These are phyloP conservation scores for Pseudochirops cupreus DNA, from an alignment of 2,797 vertebrate genomes.

Conservation along the genomic window DNA sequence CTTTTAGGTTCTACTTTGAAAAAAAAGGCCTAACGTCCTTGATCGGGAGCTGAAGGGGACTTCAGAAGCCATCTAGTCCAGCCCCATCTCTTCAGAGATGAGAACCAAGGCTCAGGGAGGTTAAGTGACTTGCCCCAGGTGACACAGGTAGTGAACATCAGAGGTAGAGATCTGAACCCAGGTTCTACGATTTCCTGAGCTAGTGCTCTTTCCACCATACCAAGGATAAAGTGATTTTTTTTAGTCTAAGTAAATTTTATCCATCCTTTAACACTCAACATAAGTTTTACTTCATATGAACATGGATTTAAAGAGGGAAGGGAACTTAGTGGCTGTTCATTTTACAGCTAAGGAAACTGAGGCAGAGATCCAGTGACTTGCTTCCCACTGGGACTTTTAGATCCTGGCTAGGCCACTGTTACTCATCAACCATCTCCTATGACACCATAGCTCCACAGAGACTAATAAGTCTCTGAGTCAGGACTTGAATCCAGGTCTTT, in stretches of 20 bases:
- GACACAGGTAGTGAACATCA: background rate
- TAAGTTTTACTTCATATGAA: background rate
- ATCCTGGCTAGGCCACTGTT: too few relatives aligned
- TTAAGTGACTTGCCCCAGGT: background rate
- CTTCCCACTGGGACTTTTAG: background rate
- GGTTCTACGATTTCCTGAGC: background rate
- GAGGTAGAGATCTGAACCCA: background rate
- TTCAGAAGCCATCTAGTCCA: background rate
- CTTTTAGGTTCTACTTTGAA: background rate
- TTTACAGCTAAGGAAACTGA: background rate
- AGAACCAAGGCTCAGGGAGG: background rate
- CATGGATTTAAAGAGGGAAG: background rate
- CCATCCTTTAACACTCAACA: background rate
- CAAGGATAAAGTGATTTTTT: background rate
- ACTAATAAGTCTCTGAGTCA: background rate
- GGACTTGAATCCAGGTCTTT: background rate
- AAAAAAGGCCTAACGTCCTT: background rate
- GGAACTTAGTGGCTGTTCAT: background rate
- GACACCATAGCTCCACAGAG: background rate
- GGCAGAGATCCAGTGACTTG: background rate
- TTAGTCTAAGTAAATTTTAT: background rate
- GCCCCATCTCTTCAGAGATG: background rate
- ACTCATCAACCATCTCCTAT: too few relatives aligned
- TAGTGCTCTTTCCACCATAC: background rate
- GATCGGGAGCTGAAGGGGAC: background rate